Base-by-base conservation (phyloP, 2,113 vertebrate genomes). In the Calonectris borealis region DNA sequence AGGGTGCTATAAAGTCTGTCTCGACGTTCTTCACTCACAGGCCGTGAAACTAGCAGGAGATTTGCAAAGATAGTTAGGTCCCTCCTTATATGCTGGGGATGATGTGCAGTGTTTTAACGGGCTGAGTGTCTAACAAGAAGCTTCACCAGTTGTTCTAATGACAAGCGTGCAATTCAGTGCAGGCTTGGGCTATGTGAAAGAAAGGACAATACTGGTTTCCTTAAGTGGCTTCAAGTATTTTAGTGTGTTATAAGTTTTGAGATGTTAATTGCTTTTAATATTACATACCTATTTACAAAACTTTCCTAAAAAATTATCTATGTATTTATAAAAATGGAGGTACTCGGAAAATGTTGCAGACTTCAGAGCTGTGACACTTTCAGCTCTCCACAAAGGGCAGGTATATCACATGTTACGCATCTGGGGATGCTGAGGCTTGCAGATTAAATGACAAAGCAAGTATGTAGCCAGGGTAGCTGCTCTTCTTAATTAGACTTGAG, bases 401-500 rank as follows among this genome's bases (percentile, higher is more conserved):
- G 84, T 93, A 7, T 58, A 19, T 72, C 32, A 32, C 46, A 36
- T 3, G 25, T 84, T 40, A 26, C 14, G 2, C 42, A 34, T 17
- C 54, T 68, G 38, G 57, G 34, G 65, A 66, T 66, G 64, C 64
- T 1, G 70, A 81, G 82, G 36, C 87, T 38, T 94, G 62, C 36
- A 70, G 84, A 89, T 76, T 77, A 81, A 97, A 85, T 46, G 79
- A 40, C 46, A 90, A 76, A 94, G 76, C 83, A 86, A 83, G 57
- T 69, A 31, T 48, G 38, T 65, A 93, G 73, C 88, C 78, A 83
- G 66, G 38, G 81, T 73, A 80, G 57, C 54, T 95, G 68, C n/a
- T 95, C 44, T 90, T 80, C 79, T 87, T 96, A 90, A 97, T 97
- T 96, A 95, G 86, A 70, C 11, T 49, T 77, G 58, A 78, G 55